These are phyloP conservation scores for Stramonita haemastoma DNA, from an alignment of 2,888 invertebrate species.

Conservation along the genomic window DNA sequence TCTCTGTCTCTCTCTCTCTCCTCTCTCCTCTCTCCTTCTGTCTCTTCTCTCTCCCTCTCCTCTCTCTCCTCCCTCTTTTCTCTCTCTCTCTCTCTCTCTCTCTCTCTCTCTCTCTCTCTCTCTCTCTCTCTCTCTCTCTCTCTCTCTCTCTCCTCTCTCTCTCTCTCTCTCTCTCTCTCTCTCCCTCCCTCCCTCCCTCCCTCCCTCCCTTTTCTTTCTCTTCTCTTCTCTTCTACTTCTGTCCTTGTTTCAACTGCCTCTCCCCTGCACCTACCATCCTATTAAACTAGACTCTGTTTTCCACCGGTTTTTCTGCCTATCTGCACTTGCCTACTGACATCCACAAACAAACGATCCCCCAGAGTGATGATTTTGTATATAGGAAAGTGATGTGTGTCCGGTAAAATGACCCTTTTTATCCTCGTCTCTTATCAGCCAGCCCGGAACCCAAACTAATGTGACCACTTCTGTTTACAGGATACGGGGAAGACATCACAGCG, in stretches of 20 bases:
- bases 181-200: not conserved
- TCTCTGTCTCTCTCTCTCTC: not conserved
- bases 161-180: not conserved
- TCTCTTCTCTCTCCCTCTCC: not conserved
- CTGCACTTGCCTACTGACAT: not conserved
- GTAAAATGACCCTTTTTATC: too few species aligned
- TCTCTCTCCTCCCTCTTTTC: not conserved
- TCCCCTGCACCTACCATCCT: not conserved
- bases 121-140: not conserved
- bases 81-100: not conserved
- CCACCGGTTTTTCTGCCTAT: not conserved
- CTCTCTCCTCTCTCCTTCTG: not conserved
- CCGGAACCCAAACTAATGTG: too few species aligned
- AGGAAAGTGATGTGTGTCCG: not conserved
- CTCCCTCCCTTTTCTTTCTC: not conserved
- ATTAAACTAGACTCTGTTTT: too few species aligned
- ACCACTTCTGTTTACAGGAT: too few species aligned
- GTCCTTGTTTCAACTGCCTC: not conserved
- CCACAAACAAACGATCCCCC: not conserved
- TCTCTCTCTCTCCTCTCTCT: not conserved
- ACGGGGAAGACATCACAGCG: too few species aligned
- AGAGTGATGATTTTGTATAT: not conserved
- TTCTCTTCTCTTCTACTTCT: not conserved
- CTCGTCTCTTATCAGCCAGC: too few species aligned
- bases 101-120: not conserved